Evolutionary conservation across 2,888 invertebrate species (phyloP).

Genomic region (Palloptera scutellata): DNA sequence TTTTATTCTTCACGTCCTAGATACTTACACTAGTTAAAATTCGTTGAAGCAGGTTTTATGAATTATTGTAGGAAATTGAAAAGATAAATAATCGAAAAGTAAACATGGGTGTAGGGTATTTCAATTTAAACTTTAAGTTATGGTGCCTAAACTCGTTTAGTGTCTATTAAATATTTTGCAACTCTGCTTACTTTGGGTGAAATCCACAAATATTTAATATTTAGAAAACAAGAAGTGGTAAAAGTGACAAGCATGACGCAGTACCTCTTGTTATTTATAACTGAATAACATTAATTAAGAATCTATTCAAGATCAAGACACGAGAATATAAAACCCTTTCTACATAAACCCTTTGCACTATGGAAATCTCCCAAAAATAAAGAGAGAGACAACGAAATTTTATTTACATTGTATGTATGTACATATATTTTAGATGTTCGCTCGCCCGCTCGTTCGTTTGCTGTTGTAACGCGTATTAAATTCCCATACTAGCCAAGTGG

Average conservation of each 20-base stretch:
- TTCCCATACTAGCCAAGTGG: conserved; percentile 11
- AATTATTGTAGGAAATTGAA: too few relatives aligned
- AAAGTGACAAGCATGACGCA: conserved; percentile 29
- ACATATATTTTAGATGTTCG: not conserved
- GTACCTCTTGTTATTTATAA: not conserved
- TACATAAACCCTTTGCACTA: conserved; percentile 6
- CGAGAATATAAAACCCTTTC: not conserved
- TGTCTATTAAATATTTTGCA: conserved; percentile 17
- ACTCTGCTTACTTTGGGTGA: conserved; percentile 31
- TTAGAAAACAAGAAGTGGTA: conserved; percentile 24
- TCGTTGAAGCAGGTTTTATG: too few relatives aligned
- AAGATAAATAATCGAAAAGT: too few relatives aligned
- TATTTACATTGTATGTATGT: not conserved
- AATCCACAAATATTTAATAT: conserved; percentile 19
- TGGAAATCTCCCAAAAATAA: conserved; percentile 1
- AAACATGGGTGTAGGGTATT: too few relatives aligned
- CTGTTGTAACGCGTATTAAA: not conserved
- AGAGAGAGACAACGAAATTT: not conserved
- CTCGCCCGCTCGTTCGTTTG: too few relatives aligned
- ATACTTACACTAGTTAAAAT: too few relatives aligned
- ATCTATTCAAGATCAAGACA: not conserved
- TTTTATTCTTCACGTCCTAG: too few relatives aligned
- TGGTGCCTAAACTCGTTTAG: not conserved
- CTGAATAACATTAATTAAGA: not conserved
- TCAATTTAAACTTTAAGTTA: too few relatives aligned